These are phyloP conservation scores for Carlito syrichta DNA, from an alignment of 2,113 vertebrate genomes.

Conservation along the genomic window DNA sequence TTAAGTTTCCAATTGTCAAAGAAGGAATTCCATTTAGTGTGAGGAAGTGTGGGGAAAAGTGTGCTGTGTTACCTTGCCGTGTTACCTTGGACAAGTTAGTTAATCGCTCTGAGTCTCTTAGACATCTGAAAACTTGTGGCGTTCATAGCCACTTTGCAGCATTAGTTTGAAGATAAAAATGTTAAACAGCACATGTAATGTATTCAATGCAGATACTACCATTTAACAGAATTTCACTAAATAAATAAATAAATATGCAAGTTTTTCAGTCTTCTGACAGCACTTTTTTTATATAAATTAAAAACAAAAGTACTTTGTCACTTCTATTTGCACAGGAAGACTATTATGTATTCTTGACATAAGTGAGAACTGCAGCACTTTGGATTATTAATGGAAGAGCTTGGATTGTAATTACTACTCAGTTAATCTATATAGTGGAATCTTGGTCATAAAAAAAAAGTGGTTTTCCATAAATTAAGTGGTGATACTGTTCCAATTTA, in stretches of 20 bases:
- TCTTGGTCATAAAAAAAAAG: neutral
- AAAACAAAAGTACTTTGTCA: neutral
- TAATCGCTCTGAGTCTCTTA: neutral
- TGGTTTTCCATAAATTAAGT: neutral
- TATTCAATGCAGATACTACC: neutral
- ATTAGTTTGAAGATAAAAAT: slow-evolving; percentile 11
- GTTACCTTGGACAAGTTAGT: neutral
- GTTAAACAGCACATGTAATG: neutral
- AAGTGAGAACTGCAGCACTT: neutral
- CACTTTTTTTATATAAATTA: neutral
- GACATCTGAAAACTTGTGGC: neutral
- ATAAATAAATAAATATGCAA: neutral
- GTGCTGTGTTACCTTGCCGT: fast-evolving
- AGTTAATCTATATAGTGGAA: neutral
- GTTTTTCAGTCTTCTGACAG: neutral
- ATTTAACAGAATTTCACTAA: neutral
- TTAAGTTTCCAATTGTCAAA: neutral
- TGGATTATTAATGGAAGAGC: neutral
- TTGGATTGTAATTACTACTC: neutral
- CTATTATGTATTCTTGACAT: neutral
- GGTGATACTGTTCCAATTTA: neutral
- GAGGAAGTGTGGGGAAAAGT: neutral
- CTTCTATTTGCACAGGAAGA: neutral
- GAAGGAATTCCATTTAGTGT: neutral
- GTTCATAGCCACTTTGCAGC: neutral